A percentile compares a stretch with the other conserved stretches of the same genome.
Evolutionary conservation across 1,140 invertebrate genomes (phyloP).

Genomic region (Pteromalus puparum): DNA sequence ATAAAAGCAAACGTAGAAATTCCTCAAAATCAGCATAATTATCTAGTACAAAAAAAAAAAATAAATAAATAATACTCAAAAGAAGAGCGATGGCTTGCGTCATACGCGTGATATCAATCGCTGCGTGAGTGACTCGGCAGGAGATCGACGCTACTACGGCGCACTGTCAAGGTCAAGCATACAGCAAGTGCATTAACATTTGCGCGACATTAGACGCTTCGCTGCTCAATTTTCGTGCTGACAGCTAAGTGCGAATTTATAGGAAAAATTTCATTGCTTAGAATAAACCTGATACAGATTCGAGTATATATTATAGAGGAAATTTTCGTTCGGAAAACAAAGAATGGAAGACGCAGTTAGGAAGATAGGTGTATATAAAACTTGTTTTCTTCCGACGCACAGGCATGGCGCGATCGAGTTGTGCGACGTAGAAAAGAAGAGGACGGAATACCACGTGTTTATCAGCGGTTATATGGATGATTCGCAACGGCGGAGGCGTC

Average conservation of each 20-base stretch:
- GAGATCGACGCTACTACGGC: conserved; percentile 11
- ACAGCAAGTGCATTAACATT: conserved; percentile 34
- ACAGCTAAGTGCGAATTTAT: no score
- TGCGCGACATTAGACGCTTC: background rate
- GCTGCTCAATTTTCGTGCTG: background rate
- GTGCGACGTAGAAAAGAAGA: background rate
- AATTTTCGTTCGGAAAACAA: background rate
- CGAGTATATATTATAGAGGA: background rate
- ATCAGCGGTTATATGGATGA: no score
- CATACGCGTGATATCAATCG: conserved; percentile 44
- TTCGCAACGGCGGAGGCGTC: no score
- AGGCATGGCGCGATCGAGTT: background rate
- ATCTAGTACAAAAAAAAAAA: no score
- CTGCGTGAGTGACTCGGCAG: conserved; percentile 4
- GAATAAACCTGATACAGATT: no score
- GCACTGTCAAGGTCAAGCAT: conserved; percentile 35
- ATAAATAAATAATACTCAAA: no score
- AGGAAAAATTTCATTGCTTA: no score
- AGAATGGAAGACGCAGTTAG: no score
- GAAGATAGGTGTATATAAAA: background rate
- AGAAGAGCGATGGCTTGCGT: no score
- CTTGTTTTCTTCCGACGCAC: background rate
- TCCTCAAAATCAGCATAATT: no score
- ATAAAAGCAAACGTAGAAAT: no score
- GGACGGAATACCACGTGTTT: background rate